Evolutionary conservation across 2,113 vertebrate species (phyloP).

Genomic region (rabbit (Oryctolagus cuniculus)): DNA sequence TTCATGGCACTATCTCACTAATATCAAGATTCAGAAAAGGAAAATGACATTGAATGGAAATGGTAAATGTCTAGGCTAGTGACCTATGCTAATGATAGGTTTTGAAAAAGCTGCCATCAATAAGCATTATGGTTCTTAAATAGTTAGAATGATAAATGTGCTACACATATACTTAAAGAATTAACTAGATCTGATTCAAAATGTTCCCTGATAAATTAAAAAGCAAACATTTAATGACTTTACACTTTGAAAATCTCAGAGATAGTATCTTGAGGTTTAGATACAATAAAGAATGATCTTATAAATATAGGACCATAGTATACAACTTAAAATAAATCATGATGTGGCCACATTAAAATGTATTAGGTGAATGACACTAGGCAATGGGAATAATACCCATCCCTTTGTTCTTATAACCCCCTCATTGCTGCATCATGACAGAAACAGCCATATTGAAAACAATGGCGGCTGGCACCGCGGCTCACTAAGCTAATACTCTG

Average conservation of each 20-base stretch:
- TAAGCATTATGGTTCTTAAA: conserved; percentile 28
- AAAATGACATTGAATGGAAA: neutral
- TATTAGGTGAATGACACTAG: neutral
- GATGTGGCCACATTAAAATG: conserved; percentile 30
- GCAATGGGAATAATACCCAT: neutral
- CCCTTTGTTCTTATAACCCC: neutral
- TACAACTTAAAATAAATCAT: conserved; percentile 29
- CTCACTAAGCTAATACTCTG: too few relatives aligned
- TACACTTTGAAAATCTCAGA: conserved; percentile 14
- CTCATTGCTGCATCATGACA: neutral
- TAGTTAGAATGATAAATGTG: neutral
- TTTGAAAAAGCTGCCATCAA: conserved; percentile 30
- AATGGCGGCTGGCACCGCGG: neutral
- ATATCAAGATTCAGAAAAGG: conserved; percentile 36
- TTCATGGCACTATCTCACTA: neutral
- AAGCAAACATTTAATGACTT: conserved; percentile 34
- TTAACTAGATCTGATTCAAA: conserved; percentile 19
- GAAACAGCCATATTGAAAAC: neutral
- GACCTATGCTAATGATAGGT: neutral
- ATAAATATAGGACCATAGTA: neutral
- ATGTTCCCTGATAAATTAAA: conserved; percentile 8
- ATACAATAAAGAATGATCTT: conserved; percentile 8
- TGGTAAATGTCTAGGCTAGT: neutral
- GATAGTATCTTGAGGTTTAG: neutral
- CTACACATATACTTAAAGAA: neutral